Evolutionary conservation across 2,797 vertebrate species (phyloP), one percentile per base, ranked within the genome.

Genomic region (Pangasius djambal): DNA sequence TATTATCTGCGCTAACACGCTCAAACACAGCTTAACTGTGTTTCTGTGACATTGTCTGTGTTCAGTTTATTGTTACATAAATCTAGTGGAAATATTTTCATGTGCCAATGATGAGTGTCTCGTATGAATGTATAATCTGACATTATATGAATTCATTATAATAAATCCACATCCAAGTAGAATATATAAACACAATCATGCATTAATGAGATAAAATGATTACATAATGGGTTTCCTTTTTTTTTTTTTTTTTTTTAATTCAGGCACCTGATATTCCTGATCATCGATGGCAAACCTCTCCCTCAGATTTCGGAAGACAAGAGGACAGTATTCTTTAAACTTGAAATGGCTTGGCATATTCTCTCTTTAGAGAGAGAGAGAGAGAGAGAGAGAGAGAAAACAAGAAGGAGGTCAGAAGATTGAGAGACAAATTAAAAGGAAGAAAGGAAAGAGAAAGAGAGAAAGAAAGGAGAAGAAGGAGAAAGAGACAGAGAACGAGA

Each of bases 341-440:
- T 99, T 99, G 96, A 99, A 99, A 96, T 99, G 99, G 95, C 99
- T 99, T 87, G 99, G 98, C 98, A 99, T 99, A 91, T 99, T 99
- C 95, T 99, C 99, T 95, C 99, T 99, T 91, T 55, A 87, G 8
- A 86, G 0, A 85, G 1, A 34, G 77, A 34, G 52, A 79, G n/a
- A 57, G 50, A 52, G 8, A 55, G 75, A 55, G 48, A 81, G n/a
- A 57, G n/a, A 81, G 74, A 7, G 13, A 48, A 63, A 9, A n/a
- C 3, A n/a, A 48, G 3, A 48, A 50, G 12, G 28, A 79, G n/a
- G 20, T 7, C 28, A 44, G 16, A 18, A 52, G 50, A 31, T 3
- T 50, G 2, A 3, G n/a, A 57, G 52, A 55, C 2, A 48, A n/a
- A 52, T 5, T 15, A 52, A 52, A 55, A 52, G 25, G 13, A 15